Conservation (phyloP, 2,797 vertebrate genomes). For the Acanthurus tractus region DNA sequence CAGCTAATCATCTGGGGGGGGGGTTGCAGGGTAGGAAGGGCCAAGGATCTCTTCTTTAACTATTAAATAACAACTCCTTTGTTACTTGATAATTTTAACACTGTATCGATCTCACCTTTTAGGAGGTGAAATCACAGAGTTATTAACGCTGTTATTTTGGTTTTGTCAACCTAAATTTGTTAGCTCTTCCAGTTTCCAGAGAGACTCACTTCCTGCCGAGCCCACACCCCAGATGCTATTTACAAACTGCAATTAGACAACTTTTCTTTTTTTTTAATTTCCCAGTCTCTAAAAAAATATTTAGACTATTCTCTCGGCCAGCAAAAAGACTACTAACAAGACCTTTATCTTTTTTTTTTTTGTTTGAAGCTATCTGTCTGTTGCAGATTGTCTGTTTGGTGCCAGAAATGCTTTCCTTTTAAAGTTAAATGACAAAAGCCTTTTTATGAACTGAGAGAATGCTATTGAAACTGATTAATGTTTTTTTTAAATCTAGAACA, state of each 20-base stretch:
- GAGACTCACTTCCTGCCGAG: slow-evolving; percentile 13
- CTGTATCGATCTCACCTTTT: slow-evolving; percentile 17
- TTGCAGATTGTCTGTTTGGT: not conserved
- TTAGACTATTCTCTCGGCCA: slow-evolving; percentile 18
- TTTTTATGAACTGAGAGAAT: slow-evolving; percentile 24
- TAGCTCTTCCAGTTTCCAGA: not conserved
- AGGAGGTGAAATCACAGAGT: slow-evolving; percentile 11
- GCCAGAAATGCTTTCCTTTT: not conserved
- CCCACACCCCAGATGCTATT: slow-evolving; percentile 24
- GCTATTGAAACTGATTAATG: slow-evolving; percentile 27
- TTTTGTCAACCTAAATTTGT: slow-evolving; percentile 40
- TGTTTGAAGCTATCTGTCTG: slow-evolving; percentile 15
- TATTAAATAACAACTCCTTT: not conserved
- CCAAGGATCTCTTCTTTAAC: slow-evolving; percentile 1
- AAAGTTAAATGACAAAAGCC: slow-evolving; percentile 13
- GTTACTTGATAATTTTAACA: slow-evolving; percentile 31
- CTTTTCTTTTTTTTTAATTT: slow-evolving; percentile 10
- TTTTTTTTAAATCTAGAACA: not conserved
- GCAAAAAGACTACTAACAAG: slow-evolving; percentile 10
- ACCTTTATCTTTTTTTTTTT: not conserved
- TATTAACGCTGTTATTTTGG: slow-evolving; percentile 58
- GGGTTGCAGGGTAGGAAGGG: not conserved
- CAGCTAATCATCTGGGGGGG: no score
- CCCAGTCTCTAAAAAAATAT: slow-evolving; percentile 20
- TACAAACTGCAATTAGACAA: slow-evolving; percentile 18